These are phyloP conservation scores for Cataglyphis cursor DNA, from an alignment of 2,888 invertebrate species.

Conservation along the genomic window DNA sequence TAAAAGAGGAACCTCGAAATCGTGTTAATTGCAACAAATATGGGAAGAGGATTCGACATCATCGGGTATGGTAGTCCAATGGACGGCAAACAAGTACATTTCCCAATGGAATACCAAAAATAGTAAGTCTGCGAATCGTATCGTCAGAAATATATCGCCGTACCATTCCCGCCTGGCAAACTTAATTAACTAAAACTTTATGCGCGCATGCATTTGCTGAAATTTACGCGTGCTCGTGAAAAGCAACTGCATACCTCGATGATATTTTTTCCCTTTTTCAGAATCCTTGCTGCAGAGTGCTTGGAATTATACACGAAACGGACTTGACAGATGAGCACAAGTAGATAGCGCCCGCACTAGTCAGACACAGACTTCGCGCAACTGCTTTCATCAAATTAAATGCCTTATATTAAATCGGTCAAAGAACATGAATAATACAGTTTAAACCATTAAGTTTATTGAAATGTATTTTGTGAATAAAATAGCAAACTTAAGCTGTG, in stretches of 20 bases:
- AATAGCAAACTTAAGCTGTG: too few species aligned
- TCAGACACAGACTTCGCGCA: constrained; percentile 72
- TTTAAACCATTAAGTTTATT: background rate
- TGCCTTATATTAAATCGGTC: background rate
- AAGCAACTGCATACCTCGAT: constrained; percentile 42
- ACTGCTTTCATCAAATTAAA: constrained; percentile 38
- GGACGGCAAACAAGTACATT: background rate
- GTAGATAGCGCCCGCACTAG: constrained; percentile 81
- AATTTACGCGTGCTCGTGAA: constrained; percentile 41
- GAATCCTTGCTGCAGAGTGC: background rate
- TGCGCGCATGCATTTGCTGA: constrained; percentile 39
- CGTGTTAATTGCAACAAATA: constrained; percentile 64
- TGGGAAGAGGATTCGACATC: constrained; percentile 9
- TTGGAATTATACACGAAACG: constrained; percentile 7
- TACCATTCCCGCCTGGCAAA: background rate
- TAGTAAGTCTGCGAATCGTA: constrained; percentile 10
- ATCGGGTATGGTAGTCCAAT: constrained; percentile 18
- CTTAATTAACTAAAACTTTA: constrained; percentile 24
- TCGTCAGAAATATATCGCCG: constrained; percentile 7
- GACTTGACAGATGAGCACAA: constrained; percentile 63
- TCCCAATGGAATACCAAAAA: constrained; percentile 25
- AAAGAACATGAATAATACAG: background rate
- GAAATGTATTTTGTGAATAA: background rate
- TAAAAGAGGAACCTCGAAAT: constrained; percentile 43
- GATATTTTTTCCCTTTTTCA: constrained; percentile 14